Evolutionary conservation across 2,797 vertebrate genomes (phyloP).

Genomic region (Periparus ater): DNA sequence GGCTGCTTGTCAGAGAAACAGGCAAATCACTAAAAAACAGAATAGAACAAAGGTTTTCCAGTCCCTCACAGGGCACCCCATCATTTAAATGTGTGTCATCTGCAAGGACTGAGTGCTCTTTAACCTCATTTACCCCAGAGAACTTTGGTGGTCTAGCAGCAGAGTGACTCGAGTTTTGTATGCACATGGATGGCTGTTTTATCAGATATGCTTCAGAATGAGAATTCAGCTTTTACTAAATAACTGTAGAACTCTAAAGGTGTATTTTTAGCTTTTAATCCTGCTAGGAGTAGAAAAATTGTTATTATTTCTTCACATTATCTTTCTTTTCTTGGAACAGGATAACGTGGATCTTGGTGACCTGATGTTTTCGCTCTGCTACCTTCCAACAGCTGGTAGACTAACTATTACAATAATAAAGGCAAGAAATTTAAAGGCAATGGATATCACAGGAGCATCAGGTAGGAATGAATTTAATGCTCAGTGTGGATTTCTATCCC

Average conservation of each 20-base stretch:
- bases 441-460: constrained; percentile 99
- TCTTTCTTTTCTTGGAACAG: constrained; percentile 75
- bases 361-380: constrained; percentile 98
- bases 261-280: not conserved
- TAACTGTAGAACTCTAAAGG: not conserved
- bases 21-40: not conserved
- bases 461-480: constrained; percentile 75
- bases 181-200: not conserved
- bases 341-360: constrained; percentile 99
- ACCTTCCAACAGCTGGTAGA: constrained; percentile 95
- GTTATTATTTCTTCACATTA: not conserved
- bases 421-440: constrained; percentile 97
- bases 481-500: not conserved
- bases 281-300: not conserved
- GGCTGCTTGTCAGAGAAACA: not conserved
- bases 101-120: not conserved
- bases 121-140: not conserved
- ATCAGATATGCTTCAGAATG: not conserved
- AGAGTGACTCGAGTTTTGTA: not conserved
- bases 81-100: not conserved
- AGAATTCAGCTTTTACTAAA: not conserved
- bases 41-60: not conserved
- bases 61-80: not conserved
- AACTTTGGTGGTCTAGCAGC: not conserved
- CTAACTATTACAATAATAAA: constrained; percentile 98